Base-by-base conservation (phyloP, 2,888 invertebrate genomes). In the Cynaeus angustus region DNA sequence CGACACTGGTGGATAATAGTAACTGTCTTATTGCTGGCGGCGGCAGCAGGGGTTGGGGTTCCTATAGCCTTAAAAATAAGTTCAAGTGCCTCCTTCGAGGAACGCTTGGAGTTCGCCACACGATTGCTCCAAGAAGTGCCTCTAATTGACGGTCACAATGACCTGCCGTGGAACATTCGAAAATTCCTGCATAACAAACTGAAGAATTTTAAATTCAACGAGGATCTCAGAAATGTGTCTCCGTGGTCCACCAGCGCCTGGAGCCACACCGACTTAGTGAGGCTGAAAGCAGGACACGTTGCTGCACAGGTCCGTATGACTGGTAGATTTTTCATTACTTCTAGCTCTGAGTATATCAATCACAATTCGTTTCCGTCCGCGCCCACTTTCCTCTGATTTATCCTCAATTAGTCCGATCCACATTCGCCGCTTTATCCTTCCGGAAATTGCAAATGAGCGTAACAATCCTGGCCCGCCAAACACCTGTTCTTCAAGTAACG, bases 131-230 rank as follows among this genome's bases (percentile, higher is more conserved):
- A 92, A 82, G 92, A 93, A 86, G 92, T 92, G 77, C 93, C 93
- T 75, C 90, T 94, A 77, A 89, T 94, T 78, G 94, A 94, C 85
- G 95, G 95, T 75, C 95, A 96, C 89, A 96, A 96, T 86, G 96
- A 96, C 85, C 87, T 95, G 74, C 95, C 95, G 9, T 95, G 95
- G 94, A 95, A 95, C 86, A 94, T 96, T 84, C 88, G 95, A 76
- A 95, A 95, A 86, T 95, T 95, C 86, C 88, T 95, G 83, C 94
- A 95, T 86, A 95, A 95, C 86, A 92, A 92, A 84, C 90, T 96
- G 78, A 92, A 93, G 84, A 93, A 94, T 84, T 94, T 95, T 83
- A 89, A 90, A 80, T 91, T 92, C 84, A 90, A 89, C 75, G 89
- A 91, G 84, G 90, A 92, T 83, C 86, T 93, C 64, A 86, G 90